A percentile compares a stretch with the other conserved stretches of the same genome.
phyloP scores from a whole-genome alignment of 1,140 invertebrate species.

The Drosophila leontia region DNA sequence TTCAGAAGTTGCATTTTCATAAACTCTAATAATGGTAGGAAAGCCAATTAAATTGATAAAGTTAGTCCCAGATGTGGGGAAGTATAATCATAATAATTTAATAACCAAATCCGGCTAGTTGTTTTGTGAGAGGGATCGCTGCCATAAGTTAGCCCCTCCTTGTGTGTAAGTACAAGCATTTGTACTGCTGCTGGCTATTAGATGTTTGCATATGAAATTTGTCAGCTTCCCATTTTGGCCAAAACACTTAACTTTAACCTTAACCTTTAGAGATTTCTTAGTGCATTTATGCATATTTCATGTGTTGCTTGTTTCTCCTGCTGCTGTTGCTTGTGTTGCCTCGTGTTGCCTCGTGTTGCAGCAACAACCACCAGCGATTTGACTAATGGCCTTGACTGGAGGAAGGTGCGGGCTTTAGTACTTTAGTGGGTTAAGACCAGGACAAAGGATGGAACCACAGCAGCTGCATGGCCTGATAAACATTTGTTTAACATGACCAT shows the following conservation, averaged over 20 bases:
- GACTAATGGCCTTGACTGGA: slow-evolving; percentile 70
- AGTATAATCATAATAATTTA: slow-evolving; percentile 29
- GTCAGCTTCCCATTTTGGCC: slow-evolving; percentile 50
- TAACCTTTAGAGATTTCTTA: slow-evolving; percentile 69
- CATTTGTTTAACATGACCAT: slow-evolving; percentile 83
- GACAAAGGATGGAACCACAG: slow-evolving; percentile 38
- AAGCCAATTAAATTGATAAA: slow-evolving; percentile 14
- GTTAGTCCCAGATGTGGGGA: slow-evolving; percentile 9
- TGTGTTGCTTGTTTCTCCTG: slow-evolving; percentile 34
- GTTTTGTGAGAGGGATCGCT: slow-evolving; percentile 10
- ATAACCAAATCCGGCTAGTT: slow-evolving; percentile 25
- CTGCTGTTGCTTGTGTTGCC: slow-evolving; percentile 7
- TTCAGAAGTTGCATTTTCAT: background rate
- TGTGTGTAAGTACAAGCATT: background rate
- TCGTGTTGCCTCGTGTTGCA: slow-evolving; percentile 10
- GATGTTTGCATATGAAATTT: slow-evolving; percentile 48
- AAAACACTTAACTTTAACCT: slow-evolving; percentile 71
- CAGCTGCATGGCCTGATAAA: slow-evolving; percentile 82
- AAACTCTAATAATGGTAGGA: background rate
- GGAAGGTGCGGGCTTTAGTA: slow-evolving; percentile 21
- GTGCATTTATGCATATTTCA: slow-evolving; percentile 66
- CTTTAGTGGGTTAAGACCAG: slow-evolving; percentile 21
- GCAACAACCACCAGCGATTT: slow-evolving; percentile 55
- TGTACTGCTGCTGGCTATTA: slow-evolving; percentile 27
- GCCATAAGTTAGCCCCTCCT: slow-evolving; percentile 26